phyloP scores from a whole-genome alignment of 1,140 invertebrate species.

The Drosophila kepulauana region DNA sequence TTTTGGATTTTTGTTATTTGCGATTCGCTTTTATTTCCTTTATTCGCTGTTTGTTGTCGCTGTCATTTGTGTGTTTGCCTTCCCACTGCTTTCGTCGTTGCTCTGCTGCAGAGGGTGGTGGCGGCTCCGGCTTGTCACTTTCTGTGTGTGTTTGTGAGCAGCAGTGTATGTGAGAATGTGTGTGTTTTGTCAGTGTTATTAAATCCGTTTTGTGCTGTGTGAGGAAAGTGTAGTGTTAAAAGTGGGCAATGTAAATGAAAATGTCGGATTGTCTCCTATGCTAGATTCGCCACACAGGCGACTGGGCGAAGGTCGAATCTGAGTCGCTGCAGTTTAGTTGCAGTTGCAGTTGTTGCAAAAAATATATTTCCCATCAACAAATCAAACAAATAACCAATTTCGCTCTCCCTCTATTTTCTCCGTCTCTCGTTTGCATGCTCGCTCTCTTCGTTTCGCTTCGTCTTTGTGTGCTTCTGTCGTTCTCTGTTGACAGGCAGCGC shows the following conservation, averaged over 20 bases:
- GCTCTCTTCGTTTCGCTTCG: background rate
- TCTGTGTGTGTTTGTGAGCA: slow-evolving; percentile 17
- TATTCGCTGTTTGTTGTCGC: slow-evolving; percentile 69
- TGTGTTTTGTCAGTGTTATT: slow-evolving; percentile 31
- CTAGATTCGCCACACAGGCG: slow-evolving; percentile 19
- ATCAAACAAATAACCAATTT: slow-evolving; percentile 12
- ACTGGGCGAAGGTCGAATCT: slow-evolving; percentile 28
- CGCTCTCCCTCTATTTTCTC: slow-evolving; percentile 4
- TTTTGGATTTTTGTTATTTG: slow-evolving; percentile 72
- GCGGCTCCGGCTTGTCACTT: slow-evolving; percentile 55
- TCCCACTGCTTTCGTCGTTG: slow-evolving; percentile 33
- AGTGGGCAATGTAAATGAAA: slow-evolving; percentile 45
- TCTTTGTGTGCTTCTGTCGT: slow-evolving; percentile 8
- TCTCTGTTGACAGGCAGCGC: slow-evolving; percentile 39
- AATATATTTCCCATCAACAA: background rate
- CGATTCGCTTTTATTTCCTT: slow-evolving; percentile 79
- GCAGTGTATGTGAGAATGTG: background rate
- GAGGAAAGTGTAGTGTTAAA: slow-evolving; percentile 28
- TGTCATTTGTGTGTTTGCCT: slow-evolving; percentile 52
- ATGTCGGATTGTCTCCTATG: slow-evolving; percentile 42
- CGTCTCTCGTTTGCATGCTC: slow-evolving; percentile 11
- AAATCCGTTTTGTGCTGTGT: slow-evolving; percentile 50
- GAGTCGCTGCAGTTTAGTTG: slow-evolving; percentile 30
- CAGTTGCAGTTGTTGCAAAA: background rate
- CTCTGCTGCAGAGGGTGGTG: slow-evolving; percentile 51